These are phyloP conservation scores for Brachionus manjavacas DNA, from an alignment of 1,140 invertebrate genomes.

Conservation along the genomic window DNA sequence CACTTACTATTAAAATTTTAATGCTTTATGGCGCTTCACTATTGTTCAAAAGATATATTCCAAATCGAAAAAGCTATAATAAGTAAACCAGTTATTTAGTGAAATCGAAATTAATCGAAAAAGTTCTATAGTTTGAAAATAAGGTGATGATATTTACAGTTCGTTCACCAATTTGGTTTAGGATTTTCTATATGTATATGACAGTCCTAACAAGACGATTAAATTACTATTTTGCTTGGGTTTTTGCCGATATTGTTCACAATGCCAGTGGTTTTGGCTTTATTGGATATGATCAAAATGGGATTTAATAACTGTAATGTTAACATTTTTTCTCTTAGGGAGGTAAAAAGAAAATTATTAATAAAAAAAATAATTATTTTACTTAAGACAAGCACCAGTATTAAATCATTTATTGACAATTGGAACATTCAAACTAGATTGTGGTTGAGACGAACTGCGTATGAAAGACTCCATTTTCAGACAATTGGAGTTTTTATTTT, in stretches of 20 bases:
- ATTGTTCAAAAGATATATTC: neutral
- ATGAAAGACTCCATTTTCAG: constrained; percentile 68
- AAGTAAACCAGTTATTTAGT: neutral
- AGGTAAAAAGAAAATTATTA: constrained; percentile 10
- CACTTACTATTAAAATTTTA: neutral
- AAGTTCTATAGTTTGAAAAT: neutral
- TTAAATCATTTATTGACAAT: constrained; percentile 56
- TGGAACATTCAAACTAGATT: constrained; percentile 80
- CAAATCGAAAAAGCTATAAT: neutral
- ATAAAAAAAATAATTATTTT: neutral
- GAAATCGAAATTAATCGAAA: too few species aligned
- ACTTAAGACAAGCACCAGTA: constrained; percentile 59
- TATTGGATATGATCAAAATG: constrained; percentile 74
- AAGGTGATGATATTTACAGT: neutral
- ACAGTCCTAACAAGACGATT: constrained; percentile 65
- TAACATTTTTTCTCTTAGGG: constrained; percentile 69
- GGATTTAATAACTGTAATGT: constrained; percentile 82
- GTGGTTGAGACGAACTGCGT: constrained; percentile 80
- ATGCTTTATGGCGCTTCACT: neutral
- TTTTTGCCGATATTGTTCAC: constrained; percentile 63
- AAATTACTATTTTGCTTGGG: constrained; percentile 96
- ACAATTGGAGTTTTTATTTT: constrained; percentile 71
- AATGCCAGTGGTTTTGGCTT: constrained; percentile 84
- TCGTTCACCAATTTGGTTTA: neutral
- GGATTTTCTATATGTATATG: constrained; percentile 27